Base-by-base conservation (phyloP, 2,797 vertebrate genomes). In the Melanotaenia nigrans region DNA sequence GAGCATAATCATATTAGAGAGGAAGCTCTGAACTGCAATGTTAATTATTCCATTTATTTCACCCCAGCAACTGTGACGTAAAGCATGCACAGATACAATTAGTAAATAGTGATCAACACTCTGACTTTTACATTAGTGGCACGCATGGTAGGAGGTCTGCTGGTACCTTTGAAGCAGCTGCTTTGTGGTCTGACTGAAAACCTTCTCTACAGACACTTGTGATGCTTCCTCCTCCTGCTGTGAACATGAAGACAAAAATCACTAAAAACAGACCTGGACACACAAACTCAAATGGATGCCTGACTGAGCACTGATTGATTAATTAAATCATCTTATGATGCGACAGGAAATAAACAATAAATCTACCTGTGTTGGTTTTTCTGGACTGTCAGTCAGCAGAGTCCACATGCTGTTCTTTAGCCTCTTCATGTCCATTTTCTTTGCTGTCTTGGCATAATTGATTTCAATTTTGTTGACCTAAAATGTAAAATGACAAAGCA, bases 401-500 rank as follows among this genome's bases (percentile, higher is more conserved):
- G 80, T 87, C 98, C 98, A 99, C 96, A 98, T 99, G 88, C 65
- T 94, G 70, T 64, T 94, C 88, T 99, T 99, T 13, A 99, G 77
- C 57, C 90, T 94, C 84, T 95, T 98, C 96, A 99, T 97, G 88
- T 99, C 97, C 96, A 98, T 98, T 91, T 95, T 97, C 87, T 98
- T 98, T 68, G 96, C 97, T 0, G 88, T 96, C 85, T 94, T 97
- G 1, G 96, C 96, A 1, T 99, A 99, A 11, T 96, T 96, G 71
- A 99, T 95, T 58, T 95, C 93, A 61, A 97, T 95, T 77, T 93
- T 97, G 73, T 95, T 97, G 71, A 99, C 90, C 98, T 99, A 73
- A 5, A 72, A 0, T 30, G 18, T 38, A 16, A 66, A 64, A 40
- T 24, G 22, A 11, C 20, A 45, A 0, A 65, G 4, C 3, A 24